Base-by-base conservation (phyloP, 30 jellyfish, hydroid and myxozoan species). In the Cassiopea xamachana region DNA sequence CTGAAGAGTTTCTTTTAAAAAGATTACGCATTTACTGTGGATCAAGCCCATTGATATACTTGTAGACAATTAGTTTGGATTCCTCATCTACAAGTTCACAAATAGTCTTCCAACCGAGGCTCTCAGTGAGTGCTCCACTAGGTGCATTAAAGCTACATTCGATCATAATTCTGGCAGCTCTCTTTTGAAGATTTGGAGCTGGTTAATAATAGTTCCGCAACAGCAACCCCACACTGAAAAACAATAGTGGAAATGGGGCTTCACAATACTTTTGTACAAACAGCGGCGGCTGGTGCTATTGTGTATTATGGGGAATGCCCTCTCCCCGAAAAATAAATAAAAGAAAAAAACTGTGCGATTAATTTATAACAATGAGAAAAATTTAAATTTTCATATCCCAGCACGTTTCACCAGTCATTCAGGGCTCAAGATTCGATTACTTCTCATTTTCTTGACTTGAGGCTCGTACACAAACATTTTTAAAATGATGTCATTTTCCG, bases 151-250 rank as follows among this genome's bases (percentile, higher is more conserved):
- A 55, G 64, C 64, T 55, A 10, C 64, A 3, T 55, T 55, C 64
- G 10, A 55, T 10, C 64, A 55, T 55, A 79, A 51, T 79, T 79
- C 55, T 46, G 4, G 60, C 77, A 60, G 88, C 79, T 46, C 77
- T 60, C 47, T 48, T 6, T 43, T 69, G 78, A 69, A 69, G 78
- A 39, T 48, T 60, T 60, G 49, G 18, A 79, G 49, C 49, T 17
- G 78, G 10, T 79, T 55, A 51, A 48, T 39, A 14, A 46, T 55
- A 55, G 64, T 6, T 55, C 10, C 64, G 12, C 64, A 6, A 55
- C 64, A 55, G 64, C 64, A 55, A 10, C 64, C 64, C 12, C 64
- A 55, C 12, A 55, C 64, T 55, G 64, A 55, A 55, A 3, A 55
- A 10, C 10, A 55, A 55, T 55, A 55, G 7, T 10, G 12, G 12